Evolutionary conservation across 2,797 vertebrate genomes (phyloP).

Genomic region (Darevskia mixta): DNA sequence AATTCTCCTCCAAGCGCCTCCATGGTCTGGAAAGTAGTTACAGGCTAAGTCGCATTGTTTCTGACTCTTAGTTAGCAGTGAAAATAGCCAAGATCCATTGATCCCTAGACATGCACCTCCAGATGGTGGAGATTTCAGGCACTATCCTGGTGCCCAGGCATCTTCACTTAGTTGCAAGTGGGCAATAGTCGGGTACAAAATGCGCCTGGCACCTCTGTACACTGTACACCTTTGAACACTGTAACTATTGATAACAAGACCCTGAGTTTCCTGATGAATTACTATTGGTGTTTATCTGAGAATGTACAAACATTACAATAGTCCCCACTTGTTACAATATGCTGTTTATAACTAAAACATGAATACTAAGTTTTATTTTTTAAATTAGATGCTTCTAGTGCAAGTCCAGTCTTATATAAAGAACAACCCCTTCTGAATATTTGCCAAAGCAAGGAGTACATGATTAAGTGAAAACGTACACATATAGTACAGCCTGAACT

Average conservation of each 20-base stretch:
- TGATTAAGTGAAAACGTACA: constrained; percentile 58
- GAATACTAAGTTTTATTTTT: not conserved
- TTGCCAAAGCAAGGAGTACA: constrained; percentile 31
- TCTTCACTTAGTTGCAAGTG: too few relatives aligned
- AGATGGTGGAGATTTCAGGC: too few relatives aligned
- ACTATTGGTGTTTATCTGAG: not conserved
- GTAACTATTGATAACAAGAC: not conserved
- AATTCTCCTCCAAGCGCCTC: not conserved
- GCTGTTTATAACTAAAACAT: not conserved
- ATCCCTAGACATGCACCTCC: too few relatives aligned
- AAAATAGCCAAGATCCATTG: too few relatives aligned
- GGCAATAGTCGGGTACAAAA: too few relatives aligned
- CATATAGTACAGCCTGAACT: constrained; percentile 48
- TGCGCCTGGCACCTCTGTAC: fast-evolving
- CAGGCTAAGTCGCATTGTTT: not conserved
- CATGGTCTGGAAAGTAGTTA: not conserved
- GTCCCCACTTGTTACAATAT: not conserved
- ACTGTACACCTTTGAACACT: too few relatives aligned
- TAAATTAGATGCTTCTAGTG: constrained; percentile 18
- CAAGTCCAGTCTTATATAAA: constrained; percentile 24
- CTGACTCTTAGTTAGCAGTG: too few relatives aligned
- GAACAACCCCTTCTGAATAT: constrained; percentile 35
- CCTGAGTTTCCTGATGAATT: not conserved
- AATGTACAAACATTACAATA: not conserved
- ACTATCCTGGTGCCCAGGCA: too few relatives aligned